Evolutionary conservation across 2,797 vertebrate species (phyloP).

Genomic region (Notamacropus eugenii): DNA sequence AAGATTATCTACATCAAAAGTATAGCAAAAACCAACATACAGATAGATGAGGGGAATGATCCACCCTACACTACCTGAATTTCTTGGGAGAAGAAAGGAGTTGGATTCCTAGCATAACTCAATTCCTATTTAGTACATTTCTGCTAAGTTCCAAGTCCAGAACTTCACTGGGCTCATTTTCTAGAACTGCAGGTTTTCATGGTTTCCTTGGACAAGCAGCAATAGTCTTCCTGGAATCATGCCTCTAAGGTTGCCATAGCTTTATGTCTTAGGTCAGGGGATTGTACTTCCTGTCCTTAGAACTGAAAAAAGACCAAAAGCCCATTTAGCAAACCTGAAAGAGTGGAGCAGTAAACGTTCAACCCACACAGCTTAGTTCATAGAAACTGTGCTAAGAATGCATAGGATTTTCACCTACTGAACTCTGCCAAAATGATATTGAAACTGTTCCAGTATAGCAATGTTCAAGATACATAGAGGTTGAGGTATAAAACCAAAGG

Average conservation of each 20-base stretch:
- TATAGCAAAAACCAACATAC: background rate
- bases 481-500: background rate
- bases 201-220: background rate
- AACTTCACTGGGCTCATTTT: background rate
- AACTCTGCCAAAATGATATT: background rate
- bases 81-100: background rate
- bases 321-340: background rate
- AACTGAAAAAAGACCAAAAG: background rate
- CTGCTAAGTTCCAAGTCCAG: background rate
- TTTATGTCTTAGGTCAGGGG: background rate
- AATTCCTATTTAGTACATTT: background rate
- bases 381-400: background rate
- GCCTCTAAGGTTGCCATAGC: background rate
- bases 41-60: background rate
- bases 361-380: background rate
- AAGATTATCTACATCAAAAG: background rate
- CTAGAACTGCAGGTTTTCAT: background rate
- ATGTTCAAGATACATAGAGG: background rate
- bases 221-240: background rate
- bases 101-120: background rate
- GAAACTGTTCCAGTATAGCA: background rate
- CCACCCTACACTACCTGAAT: background rate
- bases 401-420: background rate
- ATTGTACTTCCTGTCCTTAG: background rate
- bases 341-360: background rate